Conservation (phyloP, 2,888 invertebrate genomes). For the Acleris sparsana region DNA sequence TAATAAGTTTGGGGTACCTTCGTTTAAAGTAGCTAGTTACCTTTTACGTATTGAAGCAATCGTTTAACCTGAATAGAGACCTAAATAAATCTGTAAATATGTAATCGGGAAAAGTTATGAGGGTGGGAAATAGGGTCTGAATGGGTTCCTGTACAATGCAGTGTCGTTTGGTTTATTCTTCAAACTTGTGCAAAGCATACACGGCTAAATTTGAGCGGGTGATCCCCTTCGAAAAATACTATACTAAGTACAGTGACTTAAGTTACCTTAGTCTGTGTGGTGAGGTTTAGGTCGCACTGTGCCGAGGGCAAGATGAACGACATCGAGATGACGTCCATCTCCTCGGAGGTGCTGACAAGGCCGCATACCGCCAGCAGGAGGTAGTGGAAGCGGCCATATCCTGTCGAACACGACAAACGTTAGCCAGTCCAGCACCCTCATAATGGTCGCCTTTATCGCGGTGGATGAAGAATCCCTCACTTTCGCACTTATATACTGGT, state of each 20-base stretch:
- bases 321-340: conserved; percentile 98
- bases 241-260: not conserved
- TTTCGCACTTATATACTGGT: too few species aligned
- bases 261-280: conserved; percentile 91
- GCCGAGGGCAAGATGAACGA: conserved; percentile 97
- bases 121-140: too few species aligned
- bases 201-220: not conserved
- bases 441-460: too few species aligned
- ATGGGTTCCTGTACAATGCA: too few species aligned
- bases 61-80: not conserved
- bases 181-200: too few species aligned
- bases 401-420: conserved; percentile 64
- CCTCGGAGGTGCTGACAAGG: conserved; percentile 96
- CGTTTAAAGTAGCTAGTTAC: too few species aligned
- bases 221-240: too few species aligned
- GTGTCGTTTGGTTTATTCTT: too few species aligned
- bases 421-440: not conserved
- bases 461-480: too few species aligned
- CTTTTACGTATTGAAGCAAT: not conserved
- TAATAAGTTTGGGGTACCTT: too few species aligned
- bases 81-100: too few species aligned
- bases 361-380: conserved; percentile 95
- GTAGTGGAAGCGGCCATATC: conserved; percentile 95
- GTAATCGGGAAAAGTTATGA: too few species aligned
- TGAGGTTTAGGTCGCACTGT: conserved; percentile 94